These are phyloP conservation scores for Mythimna lalbum DNA, from an alignment of 2,888 invertebrate genomes.

Conservation along the genomic window DNA sequence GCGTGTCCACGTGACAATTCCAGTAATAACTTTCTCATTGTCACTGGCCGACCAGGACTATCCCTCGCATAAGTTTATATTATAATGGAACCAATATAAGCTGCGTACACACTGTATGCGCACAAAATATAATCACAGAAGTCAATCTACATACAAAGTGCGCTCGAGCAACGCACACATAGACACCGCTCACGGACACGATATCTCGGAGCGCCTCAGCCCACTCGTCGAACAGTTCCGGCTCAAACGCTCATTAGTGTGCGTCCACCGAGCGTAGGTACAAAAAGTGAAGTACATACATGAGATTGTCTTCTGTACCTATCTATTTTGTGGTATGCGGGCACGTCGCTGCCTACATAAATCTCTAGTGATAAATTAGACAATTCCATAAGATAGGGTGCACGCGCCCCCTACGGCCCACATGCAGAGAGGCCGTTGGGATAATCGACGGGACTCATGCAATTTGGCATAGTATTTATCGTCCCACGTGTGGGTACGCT, in stretches of 20 bases:
- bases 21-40: slow-evolving; percentile 74
- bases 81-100: slow-evolving; percentile 65
- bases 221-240: too few relatives aligned
- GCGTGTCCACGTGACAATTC: slow-evolving; percentile 72
- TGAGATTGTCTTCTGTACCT: too few relatives aligned
- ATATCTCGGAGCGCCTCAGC: too few relatives aligned
- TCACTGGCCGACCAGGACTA: slow-evolving; percentile 59
- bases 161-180: too few relatives aligned
- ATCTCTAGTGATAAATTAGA: slow-evolving; percentile 84
- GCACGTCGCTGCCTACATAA: slow-evolving; percentile 81
- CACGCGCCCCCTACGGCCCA: slow-evolving; percentile 70
- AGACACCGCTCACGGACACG: too few relatives aligned
- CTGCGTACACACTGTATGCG: slow-evolving; percentile 74
- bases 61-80: slow-evolving; percentile 64
- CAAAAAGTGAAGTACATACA: too few relatives aligned
- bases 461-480: slow-evolving; percentile 74
- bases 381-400: slow-evolving; percentile 83
- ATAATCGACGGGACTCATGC: slow-evolving; percentile 75
- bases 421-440: slow-evolving; percentile 72
- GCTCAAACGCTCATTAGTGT: too few relatives aligned
- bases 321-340: too few relatives aligned
- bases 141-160: too few relatives aligned
- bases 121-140: too few relatives aligned
- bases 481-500: slow-evolving; percentile 58
- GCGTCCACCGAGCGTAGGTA: too few relatives aligned